Percentiles rank a stretch among this genome's conserved stretches.
Conservation (phyloP, 1,140 invertebrate species). For the Ditylenchus dipsaci region DNA sequence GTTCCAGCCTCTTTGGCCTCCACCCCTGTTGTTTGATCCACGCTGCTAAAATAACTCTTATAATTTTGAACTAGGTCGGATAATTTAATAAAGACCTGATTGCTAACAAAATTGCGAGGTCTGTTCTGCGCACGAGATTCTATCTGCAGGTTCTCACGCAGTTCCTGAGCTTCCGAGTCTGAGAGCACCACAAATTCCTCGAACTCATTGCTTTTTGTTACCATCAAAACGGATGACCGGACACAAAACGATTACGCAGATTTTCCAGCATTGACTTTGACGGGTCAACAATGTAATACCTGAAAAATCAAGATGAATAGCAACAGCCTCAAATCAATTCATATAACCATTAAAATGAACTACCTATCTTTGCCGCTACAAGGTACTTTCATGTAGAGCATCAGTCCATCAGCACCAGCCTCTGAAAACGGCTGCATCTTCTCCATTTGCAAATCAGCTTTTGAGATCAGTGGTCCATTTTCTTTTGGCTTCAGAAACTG, state of each 20-base stretch:
- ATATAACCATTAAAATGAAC: neutral
- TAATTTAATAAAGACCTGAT: neutral
- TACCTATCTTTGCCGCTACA: neutral
- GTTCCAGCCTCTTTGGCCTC: neutral
- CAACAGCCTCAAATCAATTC: neutral
- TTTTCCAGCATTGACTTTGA: slow-evolving; percentile 25
- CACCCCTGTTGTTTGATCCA: neutral
- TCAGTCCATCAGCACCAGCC: slow-evolving; percentile 14
- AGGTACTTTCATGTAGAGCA: slow-evolving; percentile 25
- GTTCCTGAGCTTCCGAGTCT: neutral
- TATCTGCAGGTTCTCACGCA: neutral
- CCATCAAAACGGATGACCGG: slow-evolving; percentile 33
- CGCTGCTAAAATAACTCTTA: neutral
- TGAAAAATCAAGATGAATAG: slow-evolving; percentile 1
- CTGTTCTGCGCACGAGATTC: neutral
- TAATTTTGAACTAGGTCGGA: neutral
- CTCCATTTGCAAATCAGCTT: slow-evolving; percentile 19
- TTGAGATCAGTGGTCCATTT: slow-evolving; percentile 25
- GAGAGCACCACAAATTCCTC: neutral
- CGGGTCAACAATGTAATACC: slow-evolving; percentile 24
- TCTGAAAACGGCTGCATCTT: slow-evolving; percentile 28
- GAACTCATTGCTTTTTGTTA: slow-evolving; percentile 21
- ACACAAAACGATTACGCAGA: slow-evolving; percentile 30
- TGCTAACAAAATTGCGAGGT: neutral
- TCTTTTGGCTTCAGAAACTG: slow-evolving; percentile 30